Evolutionary conservation across 2,888 invertebrate genomes (phyloP).

Genomic region (Drosophila paracracens): DNA sequence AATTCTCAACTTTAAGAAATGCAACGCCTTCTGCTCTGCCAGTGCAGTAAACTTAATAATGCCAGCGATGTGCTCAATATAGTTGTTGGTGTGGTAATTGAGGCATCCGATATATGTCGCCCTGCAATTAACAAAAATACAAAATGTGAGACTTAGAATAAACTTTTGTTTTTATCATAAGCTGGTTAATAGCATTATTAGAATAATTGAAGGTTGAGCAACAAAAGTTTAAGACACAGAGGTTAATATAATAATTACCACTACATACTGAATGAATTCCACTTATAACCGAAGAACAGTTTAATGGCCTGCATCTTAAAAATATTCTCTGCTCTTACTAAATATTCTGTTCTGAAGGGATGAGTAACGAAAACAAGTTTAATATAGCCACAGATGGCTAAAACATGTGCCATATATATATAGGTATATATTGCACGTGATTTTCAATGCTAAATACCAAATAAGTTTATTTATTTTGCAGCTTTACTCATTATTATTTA

Average conservation of each 20-base stretch:
- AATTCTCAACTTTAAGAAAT: conserved; percentile 37
- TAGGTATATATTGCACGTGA: conserved; percentile 1
- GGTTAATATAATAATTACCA: background rate
- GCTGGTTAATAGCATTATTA: background rate
- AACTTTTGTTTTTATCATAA: background rate
- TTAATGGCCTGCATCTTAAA: background rate
- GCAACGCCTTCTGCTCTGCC: conserved; percentile 33
- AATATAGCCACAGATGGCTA: background rate
- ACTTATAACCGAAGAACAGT: background rate
- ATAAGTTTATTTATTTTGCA: conserved; percentile 32
- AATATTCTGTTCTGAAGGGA: background rate
- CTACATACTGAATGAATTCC: background rate
- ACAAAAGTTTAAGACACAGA: background rate
- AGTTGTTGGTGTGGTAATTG: conserved; percentile 41
- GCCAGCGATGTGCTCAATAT: conserved; percentile 28
- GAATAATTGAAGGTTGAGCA: background rate
- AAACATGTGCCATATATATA: conserved; percentile 11
- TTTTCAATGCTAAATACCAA: conserved; percentile 4
- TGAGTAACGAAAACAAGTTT: background rate
- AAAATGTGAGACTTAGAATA: background rate
- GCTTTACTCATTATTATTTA: conserved; percentile 54
- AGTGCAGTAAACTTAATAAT: conserved; percentile 40
- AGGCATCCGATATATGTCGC: conserved; percentile 77
- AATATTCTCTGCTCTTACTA: background rate
- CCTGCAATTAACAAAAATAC: conserved; percentile 55